A percentile compares a stretch with the other conserved stretches of the same genome.
Conservation (phyloP, 2,113 vertebrate genomes). For the Porphyrio hochstetteri region DNA sequence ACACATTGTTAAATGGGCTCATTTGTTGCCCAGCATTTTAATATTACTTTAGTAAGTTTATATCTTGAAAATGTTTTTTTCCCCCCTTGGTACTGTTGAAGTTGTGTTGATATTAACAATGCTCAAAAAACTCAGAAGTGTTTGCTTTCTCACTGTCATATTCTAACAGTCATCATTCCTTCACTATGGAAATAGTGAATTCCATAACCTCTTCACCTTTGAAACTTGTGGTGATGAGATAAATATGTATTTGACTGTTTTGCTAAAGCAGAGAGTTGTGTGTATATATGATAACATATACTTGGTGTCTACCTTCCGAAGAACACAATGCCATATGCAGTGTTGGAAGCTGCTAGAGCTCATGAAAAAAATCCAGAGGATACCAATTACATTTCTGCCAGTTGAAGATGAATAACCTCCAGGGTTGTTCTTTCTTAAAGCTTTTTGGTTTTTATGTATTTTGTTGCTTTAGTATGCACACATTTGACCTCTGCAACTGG, state of each 20-base stretch:
- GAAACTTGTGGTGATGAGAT: neutral
- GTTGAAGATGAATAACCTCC: neutral
- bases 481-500: neutral
- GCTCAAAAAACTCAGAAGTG: neutral
- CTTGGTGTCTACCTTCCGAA: neutral
- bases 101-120: neutral
- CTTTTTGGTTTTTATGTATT: neutral
- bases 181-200: neutral
- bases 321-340: neutral
- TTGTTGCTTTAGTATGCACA: neutral
- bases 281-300: neutral
- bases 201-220: neutral
- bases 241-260: neutral
- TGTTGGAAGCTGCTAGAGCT: neutral
- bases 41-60: neutral
- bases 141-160: neutral
- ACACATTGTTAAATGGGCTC: neutral
- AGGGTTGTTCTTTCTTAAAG: neutral
- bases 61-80: neutral
- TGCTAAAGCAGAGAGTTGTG: neutral
- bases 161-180: neutral
- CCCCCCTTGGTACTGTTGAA: neutral
- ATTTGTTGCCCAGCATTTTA: neutral
- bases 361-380: neutral
- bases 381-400: neutral